Evolutionary conservation across 2,797 vertebrate genomes (phyloP), one percentile per base, ranked within the genome.

Genomic region (Clamator glandarius): DNA sequence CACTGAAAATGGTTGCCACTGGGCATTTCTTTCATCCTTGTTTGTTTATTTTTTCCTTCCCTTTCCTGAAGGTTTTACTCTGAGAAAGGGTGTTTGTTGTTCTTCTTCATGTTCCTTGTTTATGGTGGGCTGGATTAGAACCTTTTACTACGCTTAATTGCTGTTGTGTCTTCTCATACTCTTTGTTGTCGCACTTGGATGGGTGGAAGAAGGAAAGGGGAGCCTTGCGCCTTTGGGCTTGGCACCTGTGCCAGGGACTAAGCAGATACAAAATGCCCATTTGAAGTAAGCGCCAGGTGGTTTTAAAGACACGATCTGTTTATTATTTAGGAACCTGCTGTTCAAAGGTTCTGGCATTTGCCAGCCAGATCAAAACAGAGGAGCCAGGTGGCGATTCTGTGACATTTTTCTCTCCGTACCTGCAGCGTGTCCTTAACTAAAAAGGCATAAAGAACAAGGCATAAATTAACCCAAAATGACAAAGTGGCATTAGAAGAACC

Each of bases 21-120:
- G 94, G 98, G 97, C 97, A 98, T 97, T 94, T 89, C 97, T 98
- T 98, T 98, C 98, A 98, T 98, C 97, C 95, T 95, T 97, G 96
- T 97, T 98, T 98, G 95, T 96, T 94, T 94, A 61, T 93, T 92
- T 93, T 94, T 70, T 63, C 50, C 31, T 88, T 74, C 81, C 62
- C 64, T 95, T 94, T 93, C 90, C 80, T 84, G 93, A 87, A 89
- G 85, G 89, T 95, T 96, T 96, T 87, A 39, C 33, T 7, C 61
- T 72, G 26, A 17, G 79, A 87, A 46, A 36, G 39, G 72, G 64
- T 52, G 11, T 82, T 77, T 91, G 78, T 85, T 91, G 74, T 57
- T 88, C 42, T 83, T 96, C 64, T 50, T 95, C 17, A 0, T 35
- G 79, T 44, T 93, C 64, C 79, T 72, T 64, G 74, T 84, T 58